These are phyloP conservation scores for Lethenteron camtschaticum DNA, from an alignment of 2,113 vertebrate species.

Conservation along the genomic window DNA sequence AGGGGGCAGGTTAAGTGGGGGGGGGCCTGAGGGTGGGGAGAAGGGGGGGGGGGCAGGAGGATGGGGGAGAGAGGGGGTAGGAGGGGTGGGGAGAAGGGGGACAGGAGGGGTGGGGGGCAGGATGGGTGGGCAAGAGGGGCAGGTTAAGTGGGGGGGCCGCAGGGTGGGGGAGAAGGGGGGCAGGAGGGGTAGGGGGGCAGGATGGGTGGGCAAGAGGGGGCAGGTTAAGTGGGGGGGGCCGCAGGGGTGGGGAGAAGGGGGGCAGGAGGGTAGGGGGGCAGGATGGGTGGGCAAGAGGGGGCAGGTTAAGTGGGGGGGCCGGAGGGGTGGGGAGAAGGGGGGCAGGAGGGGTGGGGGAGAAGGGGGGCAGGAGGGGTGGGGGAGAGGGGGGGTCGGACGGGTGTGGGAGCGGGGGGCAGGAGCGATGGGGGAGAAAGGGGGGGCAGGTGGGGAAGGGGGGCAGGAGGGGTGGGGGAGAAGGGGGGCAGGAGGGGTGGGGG, in stretches of 20 bases:
- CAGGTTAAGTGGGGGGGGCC: neutral
- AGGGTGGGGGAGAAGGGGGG: neutral
- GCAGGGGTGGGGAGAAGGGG: too few species aligned
- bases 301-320: neutral
- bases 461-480: neutral
- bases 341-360: neutral
- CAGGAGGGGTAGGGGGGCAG: neutral
- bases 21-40: too few species aligned
- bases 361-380: neutral
- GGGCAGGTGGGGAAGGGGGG: neutral
- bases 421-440: neutral
- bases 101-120: neutral
- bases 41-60: too few species aligned
- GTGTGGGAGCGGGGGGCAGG: neutral
- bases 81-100: too few species aligned
- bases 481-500: neutral
- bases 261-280: too few species aligned
- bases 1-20: constrained; percentile 16
- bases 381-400: neutral
- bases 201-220: neutral
- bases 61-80: too few species aligned
- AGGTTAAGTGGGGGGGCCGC: neutral
- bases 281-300: neutral
- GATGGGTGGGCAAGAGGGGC: neutral
- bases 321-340: too few species aligned